Percentiles rank a stretch among this genome's conserved stretches.
Evolutionary conservation across 2,888 invertebrate genomes (phyloP).

Genomic region (Gryllus longicercus): DNA sequence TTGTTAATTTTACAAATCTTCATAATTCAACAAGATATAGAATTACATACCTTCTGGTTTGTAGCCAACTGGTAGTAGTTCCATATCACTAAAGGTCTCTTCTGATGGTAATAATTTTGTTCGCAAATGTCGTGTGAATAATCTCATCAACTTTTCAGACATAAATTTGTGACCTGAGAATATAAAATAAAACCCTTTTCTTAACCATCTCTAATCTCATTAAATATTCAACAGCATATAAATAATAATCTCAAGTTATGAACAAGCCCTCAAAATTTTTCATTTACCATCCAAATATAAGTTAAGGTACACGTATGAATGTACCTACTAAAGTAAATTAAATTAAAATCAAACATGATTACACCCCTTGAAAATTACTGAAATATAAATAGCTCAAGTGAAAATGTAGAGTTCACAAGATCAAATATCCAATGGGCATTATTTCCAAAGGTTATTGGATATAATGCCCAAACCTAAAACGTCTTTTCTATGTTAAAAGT

Average conservation of each 20-base stretch:
- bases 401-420: too few species aligned
- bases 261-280: not conserved
- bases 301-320: not conserved
- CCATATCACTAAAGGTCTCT: conserved; percentile 32
- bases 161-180: conserved; percentile 27
- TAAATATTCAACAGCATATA: too few species aligned
- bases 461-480: too few species aligned
- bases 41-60: conserved; percentile 30
- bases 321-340: too few species aligned
- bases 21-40: not conserved
- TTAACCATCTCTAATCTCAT: too few species aligned
- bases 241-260: not conserved
- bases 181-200: not conserved
- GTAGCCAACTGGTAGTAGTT: conserved; percentile 33
- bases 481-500: too few species aligned
- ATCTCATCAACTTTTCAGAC: not conserved
- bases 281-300: conserved; percentile 4
- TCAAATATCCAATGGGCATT: too few species aligned
- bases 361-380: too few species aligned
- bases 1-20: not conserved
- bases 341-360: too few species aligned
- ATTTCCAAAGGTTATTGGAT: too few species aligned
- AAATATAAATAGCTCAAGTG: too few species aligned
- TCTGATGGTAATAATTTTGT: conserved; percentile 22
- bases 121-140: conserved; percentile 27